phyloP scores from a whole-genome alignment of 2,888 invertebrate species.

The Dasypogon diadema region DNA sequence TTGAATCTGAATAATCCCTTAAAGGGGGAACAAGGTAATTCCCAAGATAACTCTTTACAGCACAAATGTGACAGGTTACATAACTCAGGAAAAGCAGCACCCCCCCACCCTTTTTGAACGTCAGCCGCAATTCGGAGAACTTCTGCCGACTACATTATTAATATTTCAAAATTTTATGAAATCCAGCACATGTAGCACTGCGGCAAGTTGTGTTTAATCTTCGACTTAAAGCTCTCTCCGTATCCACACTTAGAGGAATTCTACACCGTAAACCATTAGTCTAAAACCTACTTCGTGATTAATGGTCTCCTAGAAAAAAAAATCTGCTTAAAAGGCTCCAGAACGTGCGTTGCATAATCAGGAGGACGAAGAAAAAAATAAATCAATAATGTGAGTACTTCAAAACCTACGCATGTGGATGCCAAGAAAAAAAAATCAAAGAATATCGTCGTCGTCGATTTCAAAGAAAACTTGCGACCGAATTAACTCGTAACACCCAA shows the following conservation, averaged over 20 bases:
- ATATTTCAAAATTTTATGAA: conserved; percentile 11
- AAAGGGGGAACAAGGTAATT: too few relatives aligned
- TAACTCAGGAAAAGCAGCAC: not conserved
- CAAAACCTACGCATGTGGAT: not conserved
- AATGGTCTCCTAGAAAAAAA: conserved; percentile 1
- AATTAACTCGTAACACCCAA: not conserved
- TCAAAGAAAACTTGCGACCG: not conserved
- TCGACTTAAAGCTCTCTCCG: conserved; percentile 6
- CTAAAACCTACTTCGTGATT: conserved; percentile 1
- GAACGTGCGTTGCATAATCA: conserved; percentile 15
- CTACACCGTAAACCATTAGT: not conserved
- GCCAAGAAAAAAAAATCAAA: not conserved
- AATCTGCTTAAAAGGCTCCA: conserved; percentile 10
- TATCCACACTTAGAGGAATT: not conserved
- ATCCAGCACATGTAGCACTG: conserved; percentile 15
- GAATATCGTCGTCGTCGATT: not conserved
- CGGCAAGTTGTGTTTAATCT: conserved; percentile 23
- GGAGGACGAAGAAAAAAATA: not conserved
- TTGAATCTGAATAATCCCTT: too few relatives aligned
- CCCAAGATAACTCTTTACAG: too few relatives aligned
- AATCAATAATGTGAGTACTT: not conserved
- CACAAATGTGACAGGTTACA: not conserved
- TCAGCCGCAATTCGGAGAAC: conserved; percentile 2
- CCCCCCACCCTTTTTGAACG: not conserved
- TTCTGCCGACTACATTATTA: conserved; percentile 5